Conservation (phyloP, 1,140 invertebrate species). For the Laodelphax striatellus region DNA sequence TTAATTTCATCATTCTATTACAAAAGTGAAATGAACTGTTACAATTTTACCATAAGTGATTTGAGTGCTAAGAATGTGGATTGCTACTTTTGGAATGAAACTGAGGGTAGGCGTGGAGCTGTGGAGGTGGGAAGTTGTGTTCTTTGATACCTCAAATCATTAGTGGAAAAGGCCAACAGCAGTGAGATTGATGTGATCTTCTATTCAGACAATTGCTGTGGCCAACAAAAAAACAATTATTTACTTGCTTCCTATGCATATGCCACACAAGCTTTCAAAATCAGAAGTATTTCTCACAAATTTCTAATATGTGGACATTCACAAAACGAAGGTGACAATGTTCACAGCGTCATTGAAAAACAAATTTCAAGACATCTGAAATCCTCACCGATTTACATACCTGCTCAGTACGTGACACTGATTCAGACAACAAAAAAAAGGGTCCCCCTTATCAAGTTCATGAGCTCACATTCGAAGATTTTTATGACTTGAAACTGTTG, state of each 20-base stretch:
- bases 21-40: too few species aligned
- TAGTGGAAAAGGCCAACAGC: too few species aligned
- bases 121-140: too few species aligned
- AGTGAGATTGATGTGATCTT: conserved; percentile 4
- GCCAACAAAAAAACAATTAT: conserved; percentile 18
- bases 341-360: conserved; percentile 28
- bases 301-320: conserved; percentile 32
- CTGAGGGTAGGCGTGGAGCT: too few species aligned
- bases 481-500: conserved; percentile 6
- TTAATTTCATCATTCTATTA: too few species aligned
- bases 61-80: too few species aligned
- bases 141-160: too few species aligned
- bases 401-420: conserved; percentile 9
- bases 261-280: conserved; percentile 13
- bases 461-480: background rate
- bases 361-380: conserved; percentile 24
- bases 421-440: background rate
- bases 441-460: background rate
- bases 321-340: conserved; percentile 32
- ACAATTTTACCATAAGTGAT: too few species aligned
- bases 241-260: conserved; percentile 25
- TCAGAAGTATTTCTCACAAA: conserved; percentile 30
- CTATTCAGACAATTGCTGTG: conserved; percentile 8
- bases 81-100: too few species aligned
- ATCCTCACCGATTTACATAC: conserved; percentile 28